These are phyloP conservation scores for Sciaenops ocellatus DNA, from an alignment of 2,797 vertebrate genomes.

Conservation along the genomic window DNA sequence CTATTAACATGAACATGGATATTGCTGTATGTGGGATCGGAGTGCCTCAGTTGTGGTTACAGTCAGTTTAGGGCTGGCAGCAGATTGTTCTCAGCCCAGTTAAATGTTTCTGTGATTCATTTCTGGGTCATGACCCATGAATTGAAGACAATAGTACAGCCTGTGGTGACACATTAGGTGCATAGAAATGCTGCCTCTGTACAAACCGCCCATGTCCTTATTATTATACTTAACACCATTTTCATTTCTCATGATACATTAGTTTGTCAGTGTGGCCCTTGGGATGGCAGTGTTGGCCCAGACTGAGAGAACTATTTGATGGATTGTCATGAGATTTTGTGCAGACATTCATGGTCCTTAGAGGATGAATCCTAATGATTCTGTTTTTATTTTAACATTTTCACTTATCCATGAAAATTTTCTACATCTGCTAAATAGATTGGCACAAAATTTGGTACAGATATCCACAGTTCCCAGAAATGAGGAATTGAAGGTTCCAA, in stretches of 20 bases:
- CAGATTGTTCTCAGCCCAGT: constrained; percentile 28
- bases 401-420: too few relatives aligned
- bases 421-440: too few relatives aligned
- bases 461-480: too few relatives aligned
- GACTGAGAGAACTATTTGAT: too few relatives aligned
- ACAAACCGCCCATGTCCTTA: not conserved
- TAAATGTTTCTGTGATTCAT: constrained; percentile 43
- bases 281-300: too few relatives aligned
- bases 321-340: too few relatives aligned
- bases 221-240: not conserved
- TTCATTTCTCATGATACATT: not conserved
- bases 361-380: too few relatives aligned
- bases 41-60: constrained; percentile 17
- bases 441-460: too few relatives aligned
- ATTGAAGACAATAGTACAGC: constrained; percentile 19
- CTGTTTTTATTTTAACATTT: too few relatives aligned
- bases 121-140: constrained; percentile 31
- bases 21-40: constrained; percentile 5
- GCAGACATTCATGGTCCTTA: too few relatives aligned
- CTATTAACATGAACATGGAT: constrained; percentile 5
- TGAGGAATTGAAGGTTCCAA: too few relatives aligned
- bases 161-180: constrained; percentile 25
- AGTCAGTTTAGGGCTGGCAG: constrained; percentile 21
- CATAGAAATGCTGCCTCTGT: not conserved
- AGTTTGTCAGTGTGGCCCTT: not conserved